These are phyloP conservation scores for Dicrostonyx torquatus DNA, from an alignment of 2,797 vertebrate genomes.

Conservation along the genomic window DNA sequence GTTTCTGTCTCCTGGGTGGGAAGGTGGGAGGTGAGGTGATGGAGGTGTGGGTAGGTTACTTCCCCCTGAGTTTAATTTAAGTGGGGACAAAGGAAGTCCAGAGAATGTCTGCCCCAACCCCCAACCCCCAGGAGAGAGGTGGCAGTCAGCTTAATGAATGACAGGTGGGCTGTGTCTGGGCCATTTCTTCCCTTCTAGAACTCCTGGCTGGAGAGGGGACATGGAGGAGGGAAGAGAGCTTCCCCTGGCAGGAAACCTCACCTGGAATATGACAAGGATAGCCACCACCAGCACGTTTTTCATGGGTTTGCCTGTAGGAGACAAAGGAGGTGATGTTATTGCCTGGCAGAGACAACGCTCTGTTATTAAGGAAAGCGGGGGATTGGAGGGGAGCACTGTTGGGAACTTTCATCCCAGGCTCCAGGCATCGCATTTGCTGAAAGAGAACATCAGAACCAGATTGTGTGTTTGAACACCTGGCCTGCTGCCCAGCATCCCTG, in stretches of 20 bases:
- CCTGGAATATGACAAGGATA: conserved; percentile 85
- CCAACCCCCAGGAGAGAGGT: neutral
- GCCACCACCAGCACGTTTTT: conserved; percentile 76
- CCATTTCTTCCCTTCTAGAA: neutral
- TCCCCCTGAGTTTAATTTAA: neutral
- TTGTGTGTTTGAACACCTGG: conserved; percentile 57
- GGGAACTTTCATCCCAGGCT: conserved; percentile 19
- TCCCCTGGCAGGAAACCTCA: conserved; percentile 71
- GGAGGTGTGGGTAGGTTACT: neutral
- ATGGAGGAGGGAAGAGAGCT: neutral
- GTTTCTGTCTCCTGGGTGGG: neutral
- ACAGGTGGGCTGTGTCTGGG: neutral
- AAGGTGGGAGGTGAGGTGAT: neutral
- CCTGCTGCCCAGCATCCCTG: neutral
- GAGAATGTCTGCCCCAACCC: neutral
- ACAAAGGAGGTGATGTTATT: conserved; percentile 56
- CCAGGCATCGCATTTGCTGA: neutral
- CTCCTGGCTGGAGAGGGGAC: neutral
- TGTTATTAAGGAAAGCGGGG: neutral
- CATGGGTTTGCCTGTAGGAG: conserved; percentile 81
- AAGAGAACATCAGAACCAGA: conserved; percentile 64
- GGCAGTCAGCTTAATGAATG: neutral
- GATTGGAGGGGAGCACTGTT: neutral
- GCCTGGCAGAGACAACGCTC: neutral
- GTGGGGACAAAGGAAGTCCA: neutral